Conservation (phyloP, 2,797 vertebrate genomes). For the Peromyscus aztecus region DNA sequence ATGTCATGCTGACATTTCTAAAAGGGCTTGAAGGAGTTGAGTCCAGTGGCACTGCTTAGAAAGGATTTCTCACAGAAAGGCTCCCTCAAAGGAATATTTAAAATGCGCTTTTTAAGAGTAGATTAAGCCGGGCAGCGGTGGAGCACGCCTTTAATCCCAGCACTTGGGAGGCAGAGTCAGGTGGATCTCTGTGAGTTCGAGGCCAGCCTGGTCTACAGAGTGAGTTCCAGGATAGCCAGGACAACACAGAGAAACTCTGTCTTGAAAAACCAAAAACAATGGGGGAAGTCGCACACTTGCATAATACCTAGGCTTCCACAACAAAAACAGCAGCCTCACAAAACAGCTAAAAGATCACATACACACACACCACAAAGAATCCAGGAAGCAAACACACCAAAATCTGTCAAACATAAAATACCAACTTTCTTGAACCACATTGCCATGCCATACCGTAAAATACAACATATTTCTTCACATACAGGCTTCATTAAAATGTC, state of each 20-base stretch:
- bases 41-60: neutral
- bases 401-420: slow-evolving; percentile 43
- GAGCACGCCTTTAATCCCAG: too few relatives aligned
- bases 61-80: neutral
- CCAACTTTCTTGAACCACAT: neutral
- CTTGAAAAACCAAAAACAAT: neutral
- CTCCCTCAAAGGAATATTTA: neutral
- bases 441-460: neutral
- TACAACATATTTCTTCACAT: slow-evolving; percentile 16
- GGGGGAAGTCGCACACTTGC: neutral
- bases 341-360: neutral
- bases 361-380: neutral
- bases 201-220: too few relatives aligned
- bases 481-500: slow-evolving; percentile 24
- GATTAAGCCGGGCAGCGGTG: neutral
- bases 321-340: neutral
- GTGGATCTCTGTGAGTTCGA: too few relatives aligned
- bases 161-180: too few relatives aligned
- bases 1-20: neutral
- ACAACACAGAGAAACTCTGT: too few relatives aligned
- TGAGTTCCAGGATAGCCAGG: too few relatives aligned
- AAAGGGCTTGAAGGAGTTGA: neutral
- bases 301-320: slow-evolving; percentile 44
- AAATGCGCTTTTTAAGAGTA: neutral
- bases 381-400: neutral